Conservation (phyloP, 2,113 vertebrate species). For the Canis aureus region DNA sequence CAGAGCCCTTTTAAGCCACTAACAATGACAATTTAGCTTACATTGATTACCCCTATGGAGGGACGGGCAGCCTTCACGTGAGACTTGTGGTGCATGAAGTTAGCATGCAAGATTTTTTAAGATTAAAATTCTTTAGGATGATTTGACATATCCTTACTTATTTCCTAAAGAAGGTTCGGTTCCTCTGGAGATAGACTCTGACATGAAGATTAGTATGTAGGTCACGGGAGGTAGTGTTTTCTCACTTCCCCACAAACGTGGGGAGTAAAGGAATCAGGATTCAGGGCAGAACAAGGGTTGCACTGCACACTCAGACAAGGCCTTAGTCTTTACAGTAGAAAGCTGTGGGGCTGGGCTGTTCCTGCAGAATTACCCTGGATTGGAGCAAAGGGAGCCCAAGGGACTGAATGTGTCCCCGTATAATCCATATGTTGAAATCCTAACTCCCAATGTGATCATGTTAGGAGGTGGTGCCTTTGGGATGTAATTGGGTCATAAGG, state of each 20-base stretch:
- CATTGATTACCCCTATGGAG: neutral
- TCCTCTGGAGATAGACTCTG: neutral
- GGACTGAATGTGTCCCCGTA: neutral
- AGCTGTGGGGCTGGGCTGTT: neutral
- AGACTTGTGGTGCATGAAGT: neutral
- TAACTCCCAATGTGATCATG: neutral
- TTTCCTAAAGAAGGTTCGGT: conserved; percentile 9
- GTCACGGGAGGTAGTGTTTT: neutral
- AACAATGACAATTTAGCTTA: neutral
- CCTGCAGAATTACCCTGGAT: neutral
- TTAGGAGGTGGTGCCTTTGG: neutral
- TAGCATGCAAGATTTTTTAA: neutral
- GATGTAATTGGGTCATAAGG: neutral
- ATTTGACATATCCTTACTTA: neutral
- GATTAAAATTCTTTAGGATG: neutral
- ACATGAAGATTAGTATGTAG: neutral
- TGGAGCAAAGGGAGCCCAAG: neutral
- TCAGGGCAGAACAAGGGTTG: neutral
- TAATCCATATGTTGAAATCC: neutral
- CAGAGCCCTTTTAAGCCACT: neutral
- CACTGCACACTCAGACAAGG: neutral
- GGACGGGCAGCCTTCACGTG: neutral
- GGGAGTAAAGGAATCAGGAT: neutral
- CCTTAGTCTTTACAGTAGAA: neutral
- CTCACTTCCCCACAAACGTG: neutral